Evolutionary conservation across 1,140 invertebrate species (phyloP).

Genomic region (Caerostris darwini): DNA sequence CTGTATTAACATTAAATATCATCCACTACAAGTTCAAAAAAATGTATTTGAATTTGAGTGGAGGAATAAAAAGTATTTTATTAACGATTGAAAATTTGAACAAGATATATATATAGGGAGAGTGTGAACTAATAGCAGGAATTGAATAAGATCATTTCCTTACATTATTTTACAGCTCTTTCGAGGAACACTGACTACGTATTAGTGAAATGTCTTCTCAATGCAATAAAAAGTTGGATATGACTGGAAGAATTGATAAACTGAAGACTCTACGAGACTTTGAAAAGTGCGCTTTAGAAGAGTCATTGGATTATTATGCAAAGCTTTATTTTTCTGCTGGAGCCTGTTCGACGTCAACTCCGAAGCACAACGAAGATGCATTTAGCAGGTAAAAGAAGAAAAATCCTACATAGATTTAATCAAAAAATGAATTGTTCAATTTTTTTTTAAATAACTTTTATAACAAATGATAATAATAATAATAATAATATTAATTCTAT

Average conservation of each 20-base stretch:
- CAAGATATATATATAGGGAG: no score
- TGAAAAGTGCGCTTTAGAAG: conserved; percentile 86
- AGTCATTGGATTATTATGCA: conserved; percentile 85
- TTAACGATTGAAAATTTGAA: no score
- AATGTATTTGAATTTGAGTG: no score
- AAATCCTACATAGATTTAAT: no score
- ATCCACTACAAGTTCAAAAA: no score
- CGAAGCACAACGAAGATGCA: conserved; percentile 88
- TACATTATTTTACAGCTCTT: not conserved
- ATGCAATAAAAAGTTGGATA: not conserved
- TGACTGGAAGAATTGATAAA: not conserved
- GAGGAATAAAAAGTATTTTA: no score
- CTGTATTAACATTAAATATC: no score
- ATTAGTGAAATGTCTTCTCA: not conserved
- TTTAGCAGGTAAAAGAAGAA: conserved; percentile 87
- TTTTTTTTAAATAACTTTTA: no score
- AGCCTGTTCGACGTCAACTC: conserved; percentile 89
- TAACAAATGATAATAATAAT: no score
- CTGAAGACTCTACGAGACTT: conserved; percentile 84
- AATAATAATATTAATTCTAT: no score
- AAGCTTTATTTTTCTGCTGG: conserved; percentile 94
- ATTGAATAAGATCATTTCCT: not conserved
- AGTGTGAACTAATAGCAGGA: no score
- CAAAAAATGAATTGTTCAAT: no score
- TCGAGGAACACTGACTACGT: not conserved